These are phyloP conservation scores for Rhizoglyphus robini DNA, from an alignment of 1,140 invertebrate genomes.

Conservation along the genomic window DNA sequence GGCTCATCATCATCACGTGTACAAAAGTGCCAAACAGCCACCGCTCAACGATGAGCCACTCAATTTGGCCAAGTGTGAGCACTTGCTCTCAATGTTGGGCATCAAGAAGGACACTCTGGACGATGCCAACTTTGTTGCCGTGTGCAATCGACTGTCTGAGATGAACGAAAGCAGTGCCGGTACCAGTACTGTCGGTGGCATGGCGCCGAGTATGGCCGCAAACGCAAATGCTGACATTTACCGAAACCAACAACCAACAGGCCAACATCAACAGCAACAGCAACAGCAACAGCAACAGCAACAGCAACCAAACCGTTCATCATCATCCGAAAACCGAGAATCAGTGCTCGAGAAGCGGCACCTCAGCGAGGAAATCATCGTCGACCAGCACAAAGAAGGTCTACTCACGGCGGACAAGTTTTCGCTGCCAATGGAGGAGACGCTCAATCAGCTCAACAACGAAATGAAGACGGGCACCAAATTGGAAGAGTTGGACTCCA, in stretches of 20 bases:
- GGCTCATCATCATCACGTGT: too few species aligned
- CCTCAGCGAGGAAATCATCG: neutral
- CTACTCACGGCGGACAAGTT: neutral
- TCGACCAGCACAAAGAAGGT: neutral
- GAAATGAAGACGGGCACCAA: neutral
- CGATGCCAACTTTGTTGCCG: neutral
- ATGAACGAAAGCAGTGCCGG: neutral
- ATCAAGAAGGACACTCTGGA: neutral
- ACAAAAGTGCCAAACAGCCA: too few species aligned
- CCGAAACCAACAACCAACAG: neutral
- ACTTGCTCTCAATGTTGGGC: neutral
- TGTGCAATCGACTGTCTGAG: neutral
- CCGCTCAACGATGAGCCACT: too few species aligned
- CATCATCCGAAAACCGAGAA: neutral
- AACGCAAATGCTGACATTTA: too few species aligned
- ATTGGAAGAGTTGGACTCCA: constrained; percentile 12
- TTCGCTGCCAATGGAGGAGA: neutral
- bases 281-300: neutral
- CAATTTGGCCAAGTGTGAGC: neutral
- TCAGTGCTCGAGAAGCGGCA: neutral
- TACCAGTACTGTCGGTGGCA: too few species aligned
- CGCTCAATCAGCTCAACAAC: neutral
- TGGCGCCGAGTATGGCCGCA: too few species aligned
- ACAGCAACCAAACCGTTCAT: neutral
- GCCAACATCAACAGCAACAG: neutral